Percentiles rank a stretch among this genome's conserved stretches.
These are phyloP conservation scores for Megalops cyprinoides DNA, from an alignment of 2,797 vertebrate species.

Conservation along the genomic window DNA sequence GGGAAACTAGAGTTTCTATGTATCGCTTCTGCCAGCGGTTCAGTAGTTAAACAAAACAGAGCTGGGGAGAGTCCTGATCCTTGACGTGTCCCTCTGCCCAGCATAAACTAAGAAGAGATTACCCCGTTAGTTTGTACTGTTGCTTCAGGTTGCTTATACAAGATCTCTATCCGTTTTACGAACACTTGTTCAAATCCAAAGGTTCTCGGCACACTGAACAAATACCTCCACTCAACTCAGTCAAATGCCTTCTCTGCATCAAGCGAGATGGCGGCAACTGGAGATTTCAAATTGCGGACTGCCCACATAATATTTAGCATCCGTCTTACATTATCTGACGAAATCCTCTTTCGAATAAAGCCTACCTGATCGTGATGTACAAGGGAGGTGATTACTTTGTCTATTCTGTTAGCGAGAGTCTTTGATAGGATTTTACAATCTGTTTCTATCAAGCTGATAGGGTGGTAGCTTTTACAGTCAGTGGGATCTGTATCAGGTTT, in stretches of 20 bases:
- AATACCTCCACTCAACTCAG: neutral
- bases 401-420: neutral
- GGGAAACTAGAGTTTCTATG: neutral
- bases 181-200: slow-evolving; percentile 22
- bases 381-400: neutral
- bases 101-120: slow-evolving; percentile 13
- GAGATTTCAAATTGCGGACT: neutral
- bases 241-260: neutral
- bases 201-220: neutral
- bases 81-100: slow-evolving; percentile 12
- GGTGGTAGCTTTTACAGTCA: neutral
- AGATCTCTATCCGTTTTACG: slow-evolving; percentile 21
- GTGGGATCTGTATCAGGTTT: neutral
- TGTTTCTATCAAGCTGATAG: neutral
- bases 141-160: slow-evolving; percentile 25
- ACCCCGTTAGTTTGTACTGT: slow-evolving; percentile 28
- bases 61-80: neutral
- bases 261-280: neutral
- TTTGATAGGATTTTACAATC: neutral
- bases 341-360: neutral
- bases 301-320: neutral
- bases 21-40: neutral
- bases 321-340: neutral
- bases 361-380: neutral
- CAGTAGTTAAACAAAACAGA: neutral